Evolutionary conservation across 1,140 invertebrate species (phyloP).

Genomic region (Psix sp.): DNA sequence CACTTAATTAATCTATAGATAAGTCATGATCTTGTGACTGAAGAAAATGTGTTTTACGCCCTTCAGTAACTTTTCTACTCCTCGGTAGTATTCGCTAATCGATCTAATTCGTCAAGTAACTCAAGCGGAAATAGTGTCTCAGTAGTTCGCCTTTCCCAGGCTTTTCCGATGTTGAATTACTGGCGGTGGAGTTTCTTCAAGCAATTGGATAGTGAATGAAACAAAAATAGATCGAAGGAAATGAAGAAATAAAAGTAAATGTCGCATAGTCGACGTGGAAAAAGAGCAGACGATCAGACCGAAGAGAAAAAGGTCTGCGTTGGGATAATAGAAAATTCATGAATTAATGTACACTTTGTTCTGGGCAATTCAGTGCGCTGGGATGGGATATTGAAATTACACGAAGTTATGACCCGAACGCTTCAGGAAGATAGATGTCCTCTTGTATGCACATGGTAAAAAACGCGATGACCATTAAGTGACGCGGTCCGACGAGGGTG

Average conservation of each 20-base stretch:
- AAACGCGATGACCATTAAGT: slow-evolving; percentile 56
- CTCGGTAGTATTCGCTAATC: slow-evolving; percentile 64
- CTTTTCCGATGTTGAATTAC: slow-evolving; percentile 15
- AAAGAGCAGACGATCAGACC: slow-evolving; percentile 16
- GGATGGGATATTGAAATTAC: slow-evolving; percentile 48
- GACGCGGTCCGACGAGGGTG: slow-evolving; percentile 29
- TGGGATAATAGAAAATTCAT: slow-evolving; percentile 49
- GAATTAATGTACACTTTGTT: slow-evolving; percentile 52
- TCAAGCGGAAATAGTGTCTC: slow-evolving; percentile 67
- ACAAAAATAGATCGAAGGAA: slow-evolving; percentile 55
- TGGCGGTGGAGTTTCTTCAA: slow-evolving; percentile 31
- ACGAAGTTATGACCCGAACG: slow-evolving; percentile 41
- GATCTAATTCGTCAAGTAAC: slow-evolving; percentile 73
- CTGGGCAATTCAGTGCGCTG: slow-evolving; percentile 14
- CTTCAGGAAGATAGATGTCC: slow-evolving; percentile 44
- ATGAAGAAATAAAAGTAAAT: slow-evolving; percentile 53
- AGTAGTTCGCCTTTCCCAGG: slow-evolving; percentile 31
- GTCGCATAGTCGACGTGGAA: slow-evolving; percentile 6
- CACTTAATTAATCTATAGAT: neutral
- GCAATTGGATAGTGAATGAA: slow-evolving; percentile 52
- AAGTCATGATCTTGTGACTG: neutral
- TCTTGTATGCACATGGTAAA: slow-evolving; percentile 36
- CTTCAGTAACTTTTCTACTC: slow-evolving; percentile 41
- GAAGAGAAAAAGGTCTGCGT: slow-evolving; percentile 2
- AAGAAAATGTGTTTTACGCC: slow-evolving; percentile 24